Conservation (phyloP, 2,113 vertebrate species). For the Odontesthes bonariensis region DNA sequence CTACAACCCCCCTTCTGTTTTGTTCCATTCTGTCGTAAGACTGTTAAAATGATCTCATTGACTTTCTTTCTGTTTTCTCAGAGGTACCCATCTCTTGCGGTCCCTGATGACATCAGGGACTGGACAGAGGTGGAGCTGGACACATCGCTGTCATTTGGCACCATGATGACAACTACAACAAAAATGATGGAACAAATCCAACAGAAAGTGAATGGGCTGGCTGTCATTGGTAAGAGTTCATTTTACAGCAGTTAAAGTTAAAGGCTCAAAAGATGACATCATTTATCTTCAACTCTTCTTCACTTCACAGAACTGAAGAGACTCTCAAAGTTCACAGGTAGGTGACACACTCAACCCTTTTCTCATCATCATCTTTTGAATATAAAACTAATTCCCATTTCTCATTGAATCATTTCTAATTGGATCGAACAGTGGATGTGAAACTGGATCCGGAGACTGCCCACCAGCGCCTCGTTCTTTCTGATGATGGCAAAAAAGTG, state of each 20-base stretch:
- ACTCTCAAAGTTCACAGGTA: constrained; percentile 68
- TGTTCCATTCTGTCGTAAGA: too few relatives aligned
- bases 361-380: not conserved
- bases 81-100: constrained; percentile 43
- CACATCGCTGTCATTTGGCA: constrained; percentile 64
- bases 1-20: too few relatives aligned
- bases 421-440: constrained; percentile 59
- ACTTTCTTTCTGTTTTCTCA: constrained; percentile 19
- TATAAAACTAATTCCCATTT: fast-evolving
- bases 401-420: not conserved
- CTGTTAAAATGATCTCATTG: not conserved
- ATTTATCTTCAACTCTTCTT: not conserved
- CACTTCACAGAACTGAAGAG: constrained; percentile 63
- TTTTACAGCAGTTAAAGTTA: not conserved
- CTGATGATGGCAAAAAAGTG: constrained; percentile 63
- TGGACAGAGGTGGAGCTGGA: constrained; percentile 53
- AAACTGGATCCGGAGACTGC: constrained; percentile 70
- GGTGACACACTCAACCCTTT: not conserved
- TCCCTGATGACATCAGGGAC: not conserved
- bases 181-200: constrained; percentile 35
- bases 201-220: constrained; percentile 57
- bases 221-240: constrained; percentile 55
- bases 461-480: constrained; percentile 54
- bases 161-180: constrained; percentile 44
- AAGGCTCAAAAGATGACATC: fast-evolving